Conservation (phyloP, 2,888 invertebrate species). For the Polietes domitor region DNA sequence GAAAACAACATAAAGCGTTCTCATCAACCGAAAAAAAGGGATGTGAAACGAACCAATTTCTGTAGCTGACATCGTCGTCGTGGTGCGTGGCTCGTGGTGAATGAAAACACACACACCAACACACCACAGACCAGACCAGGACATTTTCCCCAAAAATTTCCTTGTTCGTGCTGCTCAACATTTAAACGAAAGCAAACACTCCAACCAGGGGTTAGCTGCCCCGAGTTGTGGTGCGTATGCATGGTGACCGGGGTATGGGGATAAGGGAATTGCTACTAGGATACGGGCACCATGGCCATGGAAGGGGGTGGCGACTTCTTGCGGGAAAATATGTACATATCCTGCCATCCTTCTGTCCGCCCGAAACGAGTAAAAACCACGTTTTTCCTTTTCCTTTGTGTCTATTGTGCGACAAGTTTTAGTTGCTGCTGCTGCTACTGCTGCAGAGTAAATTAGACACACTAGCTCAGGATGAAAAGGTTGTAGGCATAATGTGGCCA, state of each 20-base stretch:
- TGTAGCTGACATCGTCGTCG: constrained; percentile 20
- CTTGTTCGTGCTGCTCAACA: neutral
- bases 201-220: neutral
- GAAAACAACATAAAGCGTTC: neutral
- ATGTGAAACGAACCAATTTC: constrained; percentile 37
- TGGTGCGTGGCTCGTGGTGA: constrained; percentile 15
- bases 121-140: neutral
- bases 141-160: constrained; percentile 6
- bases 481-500: constrained; percentile 49
- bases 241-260: neutral
- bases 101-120: constrained; percentile 8
- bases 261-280: constrained; percentile 8
- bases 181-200: neutral
- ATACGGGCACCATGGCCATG: neutral
- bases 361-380: neutral
- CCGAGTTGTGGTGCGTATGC: neutral
- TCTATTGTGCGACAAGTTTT: constrained; percentile 46
- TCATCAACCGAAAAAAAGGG: constrained; percentile 24
- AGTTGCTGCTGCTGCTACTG: constrained; percentile 15
- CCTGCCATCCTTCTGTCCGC: constrained; percentile 4
- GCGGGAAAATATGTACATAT: neutral
- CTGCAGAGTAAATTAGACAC: constrained; percentile 58
- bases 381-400: constrained; percentile 17
- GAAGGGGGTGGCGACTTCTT: neutral
- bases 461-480: constrained; percentile 47